Evolutionary conservation across 2,888 invertebrate species (phyloP), one percentile per base, ranked within the genome.

Genomic region (Agrochola macilenta): DNA sequence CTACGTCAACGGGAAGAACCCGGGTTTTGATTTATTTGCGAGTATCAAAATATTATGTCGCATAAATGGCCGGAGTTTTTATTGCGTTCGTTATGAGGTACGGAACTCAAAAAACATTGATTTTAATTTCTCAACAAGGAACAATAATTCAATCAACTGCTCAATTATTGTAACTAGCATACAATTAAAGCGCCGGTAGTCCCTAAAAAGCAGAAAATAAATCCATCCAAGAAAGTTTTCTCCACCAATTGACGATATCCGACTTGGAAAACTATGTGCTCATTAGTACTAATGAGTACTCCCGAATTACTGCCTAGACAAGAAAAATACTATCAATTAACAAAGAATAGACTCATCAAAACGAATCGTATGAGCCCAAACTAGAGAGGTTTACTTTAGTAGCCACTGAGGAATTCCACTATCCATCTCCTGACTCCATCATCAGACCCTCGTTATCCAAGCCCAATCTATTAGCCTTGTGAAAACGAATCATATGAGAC

Each of bases 261-360:
- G 30, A 49, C 65, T 80, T 43, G 14, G 61, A 61, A 49, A 79
- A 82, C 82, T 64, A 46, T 70, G 70, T 35, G 70, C 17, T 83
- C 80, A 83, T 80, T 77, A 80, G 30, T 14, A 63, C 66, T 80
- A 83, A 77, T 70, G 66, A 83, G 26, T n/a, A 17, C 49, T 54
- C 8, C 66, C 12, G n/a, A 78, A 83, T 78, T 58, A 63, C 49
- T 66, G 66, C n/a, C 35, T 46, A 46, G 58, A 14, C 26, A 68
- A 49, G 43, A 71, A 57, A 70, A 68, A 66, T 64, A 17, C 30
- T 61, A 66, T 58, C n/a, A 49, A 49, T 70, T 60, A 23, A 43
- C n/a, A 20, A 61, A 70, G 2, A 61, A 39, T 39, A 39, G 39
- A 39, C 39, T 4, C 39, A 39, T 39, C 7, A 39, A 39, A 39